Conservation (phyloP, 2,113 vertebrate genomes). For the Phoxinus phoxinus region DNA sequence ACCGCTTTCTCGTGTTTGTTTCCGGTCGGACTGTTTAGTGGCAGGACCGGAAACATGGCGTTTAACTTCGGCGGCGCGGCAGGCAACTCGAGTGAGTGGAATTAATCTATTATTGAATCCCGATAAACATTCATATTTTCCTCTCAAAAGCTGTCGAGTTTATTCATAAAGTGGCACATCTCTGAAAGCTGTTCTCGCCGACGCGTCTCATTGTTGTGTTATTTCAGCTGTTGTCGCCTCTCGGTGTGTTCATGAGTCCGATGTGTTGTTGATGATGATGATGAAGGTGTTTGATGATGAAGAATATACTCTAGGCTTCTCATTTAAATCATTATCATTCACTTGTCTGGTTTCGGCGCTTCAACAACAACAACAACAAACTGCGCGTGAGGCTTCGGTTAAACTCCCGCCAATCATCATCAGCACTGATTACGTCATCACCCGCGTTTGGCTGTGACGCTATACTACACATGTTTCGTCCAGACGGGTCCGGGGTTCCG, state of each 20-base stretch:
- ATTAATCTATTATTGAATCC: not conserved
- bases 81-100: conserved; percentile 70
- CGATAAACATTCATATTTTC: not conserved
- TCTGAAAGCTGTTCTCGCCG: not conserved
- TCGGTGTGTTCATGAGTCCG: not conserved
- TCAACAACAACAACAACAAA: conserved; percentile 71
- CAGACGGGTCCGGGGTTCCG: no score
- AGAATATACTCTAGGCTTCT: conserved; percentile 76
- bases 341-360: conserved; percentile 77
- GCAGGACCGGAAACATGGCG: conserved; percentile 73
- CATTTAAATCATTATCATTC: conserved; percentile 79
- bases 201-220: not conserved
- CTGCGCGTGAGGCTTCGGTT: conserved; percentile 35
- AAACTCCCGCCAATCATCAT: no score
- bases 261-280: conserved; percentile 40
- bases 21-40: not conserved
- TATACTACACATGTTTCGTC: no score
- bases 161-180: not conserved
- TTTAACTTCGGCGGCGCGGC: conserved; percentile 77
- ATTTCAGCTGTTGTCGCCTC: not conserved
- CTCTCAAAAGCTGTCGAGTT: not conserved
- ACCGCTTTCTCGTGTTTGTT: not conserved
- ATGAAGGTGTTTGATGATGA: conserved; percentile 41
- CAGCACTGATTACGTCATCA: no score
- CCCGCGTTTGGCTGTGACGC: no score